These are phyloP conservation scores for Peucedramus taeniatus DNA, from an alignment of 2,113 vertebrate species.

Conservation along the genomic window DNA sequence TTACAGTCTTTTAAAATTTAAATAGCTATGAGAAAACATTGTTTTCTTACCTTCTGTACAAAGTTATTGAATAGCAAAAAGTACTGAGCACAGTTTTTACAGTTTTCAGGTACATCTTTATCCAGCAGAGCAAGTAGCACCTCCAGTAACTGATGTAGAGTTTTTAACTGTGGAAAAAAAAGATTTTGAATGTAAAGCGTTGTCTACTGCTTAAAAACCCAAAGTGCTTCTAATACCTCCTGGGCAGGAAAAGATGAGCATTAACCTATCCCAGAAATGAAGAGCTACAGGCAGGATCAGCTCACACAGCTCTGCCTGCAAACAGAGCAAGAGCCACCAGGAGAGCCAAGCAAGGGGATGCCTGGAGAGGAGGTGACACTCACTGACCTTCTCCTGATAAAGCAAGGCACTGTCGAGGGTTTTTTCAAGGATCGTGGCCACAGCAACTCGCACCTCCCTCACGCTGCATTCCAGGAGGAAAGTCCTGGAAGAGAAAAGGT, in stretches of 20 bases:
- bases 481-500: conserved; percentile 74
- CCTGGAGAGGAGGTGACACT: neutral
- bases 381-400: conserved; percentile 86
- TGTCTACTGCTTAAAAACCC: neutral
- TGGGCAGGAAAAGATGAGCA: neutral
- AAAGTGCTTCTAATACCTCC: neutral
- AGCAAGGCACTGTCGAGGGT: conserved; percentile 93
- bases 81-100: conserved; percentile 98
- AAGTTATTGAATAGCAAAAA: conserved; percentile 97
- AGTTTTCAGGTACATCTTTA: conserved; percentile 97
- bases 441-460: conserved; percentile 91
- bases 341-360: neutral
- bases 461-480: conserved; percentile 93
- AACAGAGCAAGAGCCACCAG: neutral
- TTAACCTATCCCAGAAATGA: neutral
- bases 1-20: neutral
- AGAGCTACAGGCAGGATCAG: neutral
- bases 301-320: neutral
- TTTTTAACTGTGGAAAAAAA: conserved; percentile 70
- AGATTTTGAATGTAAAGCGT: neutral
- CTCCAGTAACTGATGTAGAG: conserved; percentile 84
- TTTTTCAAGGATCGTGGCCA: conserved; percentile 95
- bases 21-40: neutral
- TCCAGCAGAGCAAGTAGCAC: conserved; percentile 91
- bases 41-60: conserved; percentile 86